Conservation (phyloP, 2,113 vertebrate species). For the Heterochromis multidens region DNA sequence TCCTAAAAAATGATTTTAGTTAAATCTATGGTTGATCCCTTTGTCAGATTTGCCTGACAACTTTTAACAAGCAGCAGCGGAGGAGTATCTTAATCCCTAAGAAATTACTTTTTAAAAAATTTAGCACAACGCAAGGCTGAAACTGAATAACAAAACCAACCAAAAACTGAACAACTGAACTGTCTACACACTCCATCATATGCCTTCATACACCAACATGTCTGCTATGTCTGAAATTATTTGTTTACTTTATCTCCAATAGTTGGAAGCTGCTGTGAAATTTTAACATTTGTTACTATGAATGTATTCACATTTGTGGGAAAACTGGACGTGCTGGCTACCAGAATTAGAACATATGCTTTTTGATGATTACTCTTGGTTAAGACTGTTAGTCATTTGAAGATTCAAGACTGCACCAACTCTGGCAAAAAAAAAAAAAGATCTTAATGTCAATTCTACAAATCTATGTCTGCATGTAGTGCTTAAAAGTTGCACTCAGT, state of each 20-base stretch:
- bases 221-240: background rate
- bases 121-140: too few species aligned
- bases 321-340: too few species aligned
- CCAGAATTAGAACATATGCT: too few species aligned
- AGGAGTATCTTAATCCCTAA: background rate
- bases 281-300: background rate
- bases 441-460: too few species aligned
- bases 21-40: background rate
- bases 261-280: background rate
- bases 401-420: too few species aligned
- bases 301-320: too few species aligned
- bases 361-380: background rate
- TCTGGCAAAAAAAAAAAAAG: too few species aligned
- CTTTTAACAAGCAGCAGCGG: background rate
- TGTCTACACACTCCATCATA: too few species aligned
- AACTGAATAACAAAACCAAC: background rate
- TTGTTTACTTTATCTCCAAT: background rate
- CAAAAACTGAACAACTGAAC: background rate
- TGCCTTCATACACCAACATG: background rate
- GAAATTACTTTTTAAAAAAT: background rate
- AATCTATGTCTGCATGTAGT: too few species aligned
- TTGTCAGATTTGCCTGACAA: background rate
- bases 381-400: background rate
- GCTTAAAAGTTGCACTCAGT: accelerated
- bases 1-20: background rate